Base-by-base conservation (phyloP, 2,888 invertebrate species). In the Taenaris catops region DNA sequence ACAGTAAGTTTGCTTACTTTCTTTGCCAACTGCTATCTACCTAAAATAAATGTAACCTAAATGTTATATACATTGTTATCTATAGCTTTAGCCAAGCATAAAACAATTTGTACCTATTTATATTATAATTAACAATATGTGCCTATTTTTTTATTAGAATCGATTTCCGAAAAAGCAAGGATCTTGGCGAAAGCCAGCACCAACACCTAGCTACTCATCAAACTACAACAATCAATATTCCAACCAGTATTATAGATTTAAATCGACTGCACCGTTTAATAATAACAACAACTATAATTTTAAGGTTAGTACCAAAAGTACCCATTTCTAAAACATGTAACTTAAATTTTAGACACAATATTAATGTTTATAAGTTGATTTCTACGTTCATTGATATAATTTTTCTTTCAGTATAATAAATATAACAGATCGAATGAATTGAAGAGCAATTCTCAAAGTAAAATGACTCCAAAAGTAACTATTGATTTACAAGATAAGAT, bases 141-240 rank as follows among this genome's bases (percentile, higher is more conserved):
- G n/a, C n/a, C 2, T 18, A 9, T 8, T 12, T 7, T 18, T 26
- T 9, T 24, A 18, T 7, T 28, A 84, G 86, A 80, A 73, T 55
- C 70, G 83, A 25, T 76, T 84, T 48, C 80, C 83, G 7, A 79
- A 72, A 48, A 80, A 71, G 46, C 83, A 80, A 58, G 76, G 72
- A 7, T 80, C 81, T 9, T 84, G 83, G 83, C 59, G 84, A 14
- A 84, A 76, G 61, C 83, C 84, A 23, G 51, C 59, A 14, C 44
- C 58, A 25, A 48, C 65, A 37, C 51, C 67, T 8, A 62, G 52
- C 40, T 73, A 74, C 46, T 47, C 64, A 6, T 55, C 70, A 3
- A 74, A 63, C 53, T 78, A 81, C 39, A 61, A 71, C 45, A 72
- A 64, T 41, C 73, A 74, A 40, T 83, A 79, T 51, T 78, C 76